Percentiles rank a stretch among this genome's conserved stretches.
Conservation (phyloP, 92 coral and sea anemone species). For the Meandrina meandrites region DNA sequence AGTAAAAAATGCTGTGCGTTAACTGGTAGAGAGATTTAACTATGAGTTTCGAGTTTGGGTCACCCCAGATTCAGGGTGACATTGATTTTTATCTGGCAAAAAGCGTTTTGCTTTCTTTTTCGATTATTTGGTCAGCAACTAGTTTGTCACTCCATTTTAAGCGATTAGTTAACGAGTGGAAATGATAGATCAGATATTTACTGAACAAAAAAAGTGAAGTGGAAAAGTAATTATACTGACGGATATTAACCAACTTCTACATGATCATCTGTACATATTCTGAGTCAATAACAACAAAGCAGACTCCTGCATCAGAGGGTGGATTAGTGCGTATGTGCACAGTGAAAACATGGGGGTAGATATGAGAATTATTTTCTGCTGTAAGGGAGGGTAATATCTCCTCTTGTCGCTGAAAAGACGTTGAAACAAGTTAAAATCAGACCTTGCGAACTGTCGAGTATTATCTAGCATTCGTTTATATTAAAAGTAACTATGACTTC, state of each 20-base stretch:
- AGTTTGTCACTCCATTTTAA: background rate
- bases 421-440: background rate
- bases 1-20: background rate
- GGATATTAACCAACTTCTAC: background rate
- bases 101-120: background rate
- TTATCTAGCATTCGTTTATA: background rate
- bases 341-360: background rate
- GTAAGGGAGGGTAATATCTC: background rate
- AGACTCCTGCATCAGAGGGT: background rate
- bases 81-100: too few relatives aligned
- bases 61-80: too few relatives aligned
- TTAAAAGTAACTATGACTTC: background rate
- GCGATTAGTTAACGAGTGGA: background rate
- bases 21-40: background rate
- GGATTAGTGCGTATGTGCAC: background rate
- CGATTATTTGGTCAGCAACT: background rate
- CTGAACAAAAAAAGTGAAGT: background rate
- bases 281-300: background rate
- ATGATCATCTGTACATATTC: background rate
- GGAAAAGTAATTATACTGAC: background rate
- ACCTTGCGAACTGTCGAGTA: background rate
- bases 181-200: constrained; percentile 1
- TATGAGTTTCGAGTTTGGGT: background rate
- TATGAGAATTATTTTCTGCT: background rate
- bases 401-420: background rate